Evolutionary conservation across 2,888 invertebrate genomes (phyloP).

Genomic region (Cantharis lateralis): DNA sequence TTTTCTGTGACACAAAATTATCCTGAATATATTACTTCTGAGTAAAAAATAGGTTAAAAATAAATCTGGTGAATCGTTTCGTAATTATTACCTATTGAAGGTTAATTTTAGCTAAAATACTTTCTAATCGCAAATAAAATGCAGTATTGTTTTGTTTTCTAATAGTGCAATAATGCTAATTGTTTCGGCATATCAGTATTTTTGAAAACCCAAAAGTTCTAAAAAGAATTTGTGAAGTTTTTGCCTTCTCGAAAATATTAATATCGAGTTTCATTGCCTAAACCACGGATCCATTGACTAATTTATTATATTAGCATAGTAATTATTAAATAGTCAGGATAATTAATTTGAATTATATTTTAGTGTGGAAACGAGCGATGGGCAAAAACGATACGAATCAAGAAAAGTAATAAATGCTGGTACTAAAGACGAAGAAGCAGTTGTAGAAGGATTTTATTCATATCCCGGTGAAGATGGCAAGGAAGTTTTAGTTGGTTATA

Average conservation of each 20-base stretch:
- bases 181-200: not conserved
- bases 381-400: conserved; percentile 54
- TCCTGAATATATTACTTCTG: too few species aligned
- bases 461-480: conserved; percentile 58
- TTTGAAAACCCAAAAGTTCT: too few species aligned
- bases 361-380: conserved; percentile 50
- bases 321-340: too few species aligned
- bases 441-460: conserved; percentile 55
- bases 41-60: not conserved
- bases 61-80: not conserved
- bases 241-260: too few species aligned
- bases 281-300: too few species aligned
- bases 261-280: too few species aligned
- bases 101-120: not conserved
- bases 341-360: conserved; percentile 42
- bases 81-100: not conserved
- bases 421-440: conserved; percentile 55
- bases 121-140: too few species aligned
- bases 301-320: too few species aligned
- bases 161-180: not conserved
- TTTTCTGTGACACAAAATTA: not conserved
- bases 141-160: too few species aligned
- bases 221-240: too few species aligned
- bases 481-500: conserved; percentile 55
- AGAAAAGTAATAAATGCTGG: conserved; percentile 56